Percentiles rank a stretch among this genome's conserved stretches.
Conservation (phyloP, 1,140 invertebrate species). For the Goniozus legneri region DNA sequence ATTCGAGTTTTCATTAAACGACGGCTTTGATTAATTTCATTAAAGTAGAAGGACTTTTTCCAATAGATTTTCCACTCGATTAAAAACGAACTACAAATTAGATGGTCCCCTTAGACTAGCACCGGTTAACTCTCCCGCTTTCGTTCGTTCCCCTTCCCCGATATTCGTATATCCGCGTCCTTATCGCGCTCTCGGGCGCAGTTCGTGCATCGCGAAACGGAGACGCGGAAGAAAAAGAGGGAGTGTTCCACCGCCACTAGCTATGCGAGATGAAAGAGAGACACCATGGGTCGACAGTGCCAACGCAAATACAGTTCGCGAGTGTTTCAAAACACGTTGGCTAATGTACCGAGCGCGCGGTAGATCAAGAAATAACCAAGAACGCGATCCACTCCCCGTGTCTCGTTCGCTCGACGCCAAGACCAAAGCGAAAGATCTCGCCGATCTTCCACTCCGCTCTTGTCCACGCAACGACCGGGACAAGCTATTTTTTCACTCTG, state of each 20-base stretch:
- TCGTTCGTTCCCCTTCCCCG: no score
- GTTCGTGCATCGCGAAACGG: neutral
- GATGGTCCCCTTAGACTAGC: no score
- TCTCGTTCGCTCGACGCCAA: no score
- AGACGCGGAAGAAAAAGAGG: conserved; percentile 8
- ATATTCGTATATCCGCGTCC: conserved; percentile 5
- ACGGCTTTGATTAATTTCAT: no score
- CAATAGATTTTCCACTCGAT: neutral
- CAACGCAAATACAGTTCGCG: conserved; percentile 49
- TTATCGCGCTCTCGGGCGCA: neutral
- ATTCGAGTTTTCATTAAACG: neutral
- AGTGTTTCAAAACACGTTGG: conserved; percentile 54
- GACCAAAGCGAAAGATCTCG: no score
- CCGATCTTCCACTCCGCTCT: no score
- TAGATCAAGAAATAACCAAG: conserved; percentile 46
- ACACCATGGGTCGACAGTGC: conserved; percentile 34
- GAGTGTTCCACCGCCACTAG: conserved; percentile 17
- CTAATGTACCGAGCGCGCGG: conserved; percentile 45
- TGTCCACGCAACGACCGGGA: no score
- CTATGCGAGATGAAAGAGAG: conserved; percentile 43
- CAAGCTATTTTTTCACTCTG: no score
- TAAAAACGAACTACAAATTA: conserved; percentile 27
- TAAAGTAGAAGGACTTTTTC: neutral
- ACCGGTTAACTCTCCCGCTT: no score
- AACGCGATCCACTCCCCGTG: conserved; percentile 18